Evolutionary conservation across 2,797 vertebrate genomes (phyloP), one percentile per base, ranked within the genome.

Genomic region (Crax fasciolata): DNA sequence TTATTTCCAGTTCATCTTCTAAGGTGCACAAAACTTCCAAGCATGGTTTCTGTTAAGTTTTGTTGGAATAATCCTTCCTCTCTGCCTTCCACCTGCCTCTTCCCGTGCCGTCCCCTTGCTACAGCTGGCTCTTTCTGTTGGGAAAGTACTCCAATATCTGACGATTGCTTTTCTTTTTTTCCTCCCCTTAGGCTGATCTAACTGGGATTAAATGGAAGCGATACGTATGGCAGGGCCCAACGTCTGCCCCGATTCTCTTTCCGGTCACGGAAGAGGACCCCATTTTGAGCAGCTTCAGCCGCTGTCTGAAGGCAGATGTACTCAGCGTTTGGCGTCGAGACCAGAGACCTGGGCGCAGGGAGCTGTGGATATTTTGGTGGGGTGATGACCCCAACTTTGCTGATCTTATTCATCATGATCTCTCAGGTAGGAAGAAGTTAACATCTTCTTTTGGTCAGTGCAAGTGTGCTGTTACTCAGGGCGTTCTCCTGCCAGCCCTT

Each of bases 311-410:
- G 98, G 99, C 99, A 13, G 99, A 99, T 70, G 98, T 99, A 85
- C 98, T 99, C 83, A 99, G 99, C 10, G 99, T 99, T 72, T 99
- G 99, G 99, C 98, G 99, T 86, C 98, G 99, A 92, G 99, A 99
- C 98, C 99, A 99, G 98, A 98, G 98, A 94, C 99, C 98, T n/a
- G 99, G 99, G 68, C 99, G 99, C 93, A 98, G 99, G 96, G 99
- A 99, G 95, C 98, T 99, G 32, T 99, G 99, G 99, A 99, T 99
- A 93, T 99, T 99, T 97, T 99, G 99, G 99, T 99, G 99, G 99
- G 99, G 99, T 48, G 99, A 99, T 84, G 99, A 99, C 96, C 99
- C 99, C 70, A 99, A 98, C 98, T 99, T 99, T 70, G 98, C 98
- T 72, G 99, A 99, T 78, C 98, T 99, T 93, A 99, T 99, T 97